Conservation (phyloP, 2,888 invertebrate species). For the Stomorhina lunata region DNA sequence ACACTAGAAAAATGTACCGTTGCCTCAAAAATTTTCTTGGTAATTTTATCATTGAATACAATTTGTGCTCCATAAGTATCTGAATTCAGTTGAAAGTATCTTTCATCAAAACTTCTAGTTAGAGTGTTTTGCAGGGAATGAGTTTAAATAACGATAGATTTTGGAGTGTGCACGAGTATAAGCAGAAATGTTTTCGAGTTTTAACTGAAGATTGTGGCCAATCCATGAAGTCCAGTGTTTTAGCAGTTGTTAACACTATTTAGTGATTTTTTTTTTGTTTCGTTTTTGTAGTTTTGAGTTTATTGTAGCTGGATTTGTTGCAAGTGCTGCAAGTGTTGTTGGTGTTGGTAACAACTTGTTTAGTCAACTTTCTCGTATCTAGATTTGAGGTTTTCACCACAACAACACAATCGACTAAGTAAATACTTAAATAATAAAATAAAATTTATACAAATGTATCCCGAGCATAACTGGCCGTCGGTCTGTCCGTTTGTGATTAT, state of each 20-base stretch:
- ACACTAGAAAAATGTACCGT: conserved; percentile 1
- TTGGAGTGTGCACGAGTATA: not conserved
- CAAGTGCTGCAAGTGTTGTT: conserved; percentile 8
- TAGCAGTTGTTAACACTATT: conserved; percentile 57
- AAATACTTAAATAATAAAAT: conserved; percentile 43
- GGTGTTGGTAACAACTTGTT: conserved; percentile 59
- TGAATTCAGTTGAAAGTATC: no score
- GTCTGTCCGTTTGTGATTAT: conserved; percentile 1
- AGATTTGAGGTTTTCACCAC: conserved; percentile 59
- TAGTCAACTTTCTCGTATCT: conserved; percentile 63
- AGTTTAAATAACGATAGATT: not conserved
- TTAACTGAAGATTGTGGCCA: conserved; percentile 22
- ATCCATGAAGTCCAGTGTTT: conserved; percentile 48
- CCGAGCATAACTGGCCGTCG: conserved; percentile 9
- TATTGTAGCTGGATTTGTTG: not conserved
- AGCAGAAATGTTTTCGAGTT: not conserved
- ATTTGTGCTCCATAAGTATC: no score
- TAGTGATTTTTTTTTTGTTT: conserved; percentile 29
- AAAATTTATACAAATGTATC: conserved; percentile 38
- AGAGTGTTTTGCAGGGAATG: no score
- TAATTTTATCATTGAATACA: no score
- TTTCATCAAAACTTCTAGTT: no score
- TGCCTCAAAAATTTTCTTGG: not conserved
- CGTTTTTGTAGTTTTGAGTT: not conserved
- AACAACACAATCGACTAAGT: conserved; percentile 30